A percentile compares a stretch with the other conserved stretches of the same genome.
These are phyloP conservation scores for Columba janthina DNA, from an alignment of 2,113 vertebrate species.

Conservation along the genomic window DNA sequence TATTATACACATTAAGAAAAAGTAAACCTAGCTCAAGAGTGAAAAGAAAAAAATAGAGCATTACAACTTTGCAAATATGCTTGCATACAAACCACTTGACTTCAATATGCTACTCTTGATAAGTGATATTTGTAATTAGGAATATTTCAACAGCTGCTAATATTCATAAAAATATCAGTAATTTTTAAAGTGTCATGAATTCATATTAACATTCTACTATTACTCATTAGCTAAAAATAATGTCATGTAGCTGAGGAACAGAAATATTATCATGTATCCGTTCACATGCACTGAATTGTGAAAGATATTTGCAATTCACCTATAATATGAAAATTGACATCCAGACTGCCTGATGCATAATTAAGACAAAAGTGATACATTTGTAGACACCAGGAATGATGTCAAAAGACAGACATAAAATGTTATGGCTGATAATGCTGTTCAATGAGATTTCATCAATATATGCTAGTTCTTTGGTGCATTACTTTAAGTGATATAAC, in stretches of 20 bases:
- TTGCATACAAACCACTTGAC: not conserved
- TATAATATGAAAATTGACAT: not conserved
- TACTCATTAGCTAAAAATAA: not conserved
- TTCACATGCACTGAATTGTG: not conserved
- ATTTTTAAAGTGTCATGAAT: not conserved
- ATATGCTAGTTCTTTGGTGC: not conserved
- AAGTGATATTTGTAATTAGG: conserved; percentile 29
- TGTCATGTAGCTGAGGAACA: not conserved
- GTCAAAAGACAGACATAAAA: not conserved
- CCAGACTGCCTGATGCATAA: not conserved
- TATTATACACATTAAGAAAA: not conserved
- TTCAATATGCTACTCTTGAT: not conserved
- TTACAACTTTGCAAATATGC: not conserved
- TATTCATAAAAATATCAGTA: conserved; percentile 11
- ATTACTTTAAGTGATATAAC: not conserved
- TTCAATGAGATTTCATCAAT: not conserved
- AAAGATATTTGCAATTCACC: not conserved
- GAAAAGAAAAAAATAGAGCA: not conserved
- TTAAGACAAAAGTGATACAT: not conserved
- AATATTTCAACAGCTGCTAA: conserved; percentile 9
- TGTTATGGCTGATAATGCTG: not conserved
- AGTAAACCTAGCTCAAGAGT: not conserved
- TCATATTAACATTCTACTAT: not conserved
- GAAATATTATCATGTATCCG: not conserved
- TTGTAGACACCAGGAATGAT: not conserved